phyloP scores from a whole-genome alignment of 2,888 invertebrate genomes.

The Lithophane socia region DNA sequence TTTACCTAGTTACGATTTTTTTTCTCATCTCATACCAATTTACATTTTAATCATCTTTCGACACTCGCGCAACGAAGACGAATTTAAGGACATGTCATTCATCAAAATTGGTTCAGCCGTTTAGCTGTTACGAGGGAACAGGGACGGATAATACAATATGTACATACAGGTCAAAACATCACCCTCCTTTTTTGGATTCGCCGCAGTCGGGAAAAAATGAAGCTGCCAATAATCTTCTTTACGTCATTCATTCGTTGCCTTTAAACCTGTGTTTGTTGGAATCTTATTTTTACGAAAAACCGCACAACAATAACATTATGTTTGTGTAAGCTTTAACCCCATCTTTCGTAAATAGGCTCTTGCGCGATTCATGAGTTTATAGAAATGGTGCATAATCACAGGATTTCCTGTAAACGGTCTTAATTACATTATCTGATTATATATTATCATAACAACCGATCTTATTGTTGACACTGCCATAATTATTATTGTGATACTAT shows the following conservation, averaged over 20 bases:
- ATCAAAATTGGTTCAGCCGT: too few species aligned
- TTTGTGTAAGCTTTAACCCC: neutral
- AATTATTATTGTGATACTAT: neutral
- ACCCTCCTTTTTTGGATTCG: neutral
- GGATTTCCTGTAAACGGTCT: neutral
- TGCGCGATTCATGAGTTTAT: neutral
- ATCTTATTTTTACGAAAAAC: neutral
- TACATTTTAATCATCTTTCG: too few species aligned
- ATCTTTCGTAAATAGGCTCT: neutral
- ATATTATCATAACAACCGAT: neutral
- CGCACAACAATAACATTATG: neutral
- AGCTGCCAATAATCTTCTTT: neutral
- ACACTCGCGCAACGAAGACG: too few species aligned
- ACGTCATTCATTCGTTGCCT: neutral
- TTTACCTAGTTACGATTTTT: too few species aligned
- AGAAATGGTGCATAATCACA: neutral
- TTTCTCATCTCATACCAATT: too few species aligned
- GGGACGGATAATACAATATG: too few species aligned
- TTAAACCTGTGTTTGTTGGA: neutral
- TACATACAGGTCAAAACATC: too few species aligned
- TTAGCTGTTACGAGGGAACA: too few species aligned
- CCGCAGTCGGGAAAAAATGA: neutral
- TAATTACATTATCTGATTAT: neutral
- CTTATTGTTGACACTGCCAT: conserved; percentile 26
- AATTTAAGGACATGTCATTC: too few species aligned